Conservation (phyloP, 2,797 vertebrate genomes). For the Rhabdophis nuchalis region DNA sequence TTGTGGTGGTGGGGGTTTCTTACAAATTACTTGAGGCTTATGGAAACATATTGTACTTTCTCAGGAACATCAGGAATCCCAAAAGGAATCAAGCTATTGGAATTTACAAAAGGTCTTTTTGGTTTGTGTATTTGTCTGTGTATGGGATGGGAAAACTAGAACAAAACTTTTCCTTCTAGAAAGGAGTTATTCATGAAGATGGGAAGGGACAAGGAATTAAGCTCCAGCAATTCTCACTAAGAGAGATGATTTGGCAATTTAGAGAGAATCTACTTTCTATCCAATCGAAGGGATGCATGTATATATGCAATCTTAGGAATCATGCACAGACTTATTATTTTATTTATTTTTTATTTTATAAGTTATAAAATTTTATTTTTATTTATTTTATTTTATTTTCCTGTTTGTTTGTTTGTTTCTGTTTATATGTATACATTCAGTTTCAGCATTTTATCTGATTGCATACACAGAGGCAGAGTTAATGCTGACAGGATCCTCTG, state of each 20-base stretch:
- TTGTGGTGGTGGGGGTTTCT: too few relatives aligned
- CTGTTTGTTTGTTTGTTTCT: neutral
- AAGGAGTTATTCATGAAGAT: neutral
- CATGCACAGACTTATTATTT: neutral
- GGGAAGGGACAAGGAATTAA: neutral
- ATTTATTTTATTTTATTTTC: neutral
- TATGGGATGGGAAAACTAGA: too few relatives aligned
- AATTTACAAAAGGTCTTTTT: neutral
- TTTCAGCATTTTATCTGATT: neutral
- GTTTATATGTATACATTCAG: neutral
- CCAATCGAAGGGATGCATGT: neutral
- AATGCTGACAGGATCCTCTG: neutral
- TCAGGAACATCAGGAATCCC: neutral
- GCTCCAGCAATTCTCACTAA: neutral
- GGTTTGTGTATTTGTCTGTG: neutral
- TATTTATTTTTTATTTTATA: neutral
- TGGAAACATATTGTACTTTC: neutral
- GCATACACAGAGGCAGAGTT: neutral
- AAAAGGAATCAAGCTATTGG: neutral
- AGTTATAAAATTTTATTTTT: neutral
- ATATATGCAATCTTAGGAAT: neutral
- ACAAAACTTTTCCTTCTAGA: neutral
- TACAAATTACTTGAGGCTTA: neutral
- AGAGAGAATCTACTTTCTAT: neutral
- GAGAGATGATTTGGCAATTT: neutral